Evolutionary conservation across 2,888 invertebrate species (phyloP), one percentile per base, ranked within the genome.

Genomic region (Dimorphilus gyrociliatus): DNA sequence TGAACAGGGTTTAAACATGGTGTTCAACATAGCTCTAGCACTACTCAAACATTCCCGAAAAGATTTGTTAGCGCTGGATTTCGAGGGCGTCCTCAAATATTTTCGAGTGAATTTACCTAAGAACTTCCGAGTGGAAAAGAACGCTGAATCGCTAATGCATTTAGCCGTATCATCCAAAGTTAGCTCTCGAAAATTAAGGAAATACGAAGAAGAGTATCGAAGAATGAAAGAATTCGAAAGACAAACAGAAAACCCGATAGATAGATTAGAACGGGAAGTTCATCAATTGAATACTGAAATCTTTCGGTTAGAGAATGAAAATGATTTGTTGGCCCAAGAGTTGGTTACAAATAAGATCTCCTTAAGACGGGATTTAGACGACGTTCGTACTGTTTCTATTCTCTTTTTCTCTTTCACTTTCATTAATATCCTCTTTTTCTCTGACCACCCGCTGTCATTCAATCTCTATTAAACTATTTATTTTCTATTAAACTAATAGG

Each of bases 91-190:
- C 35, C 70, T 97, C 43, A 97, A 94, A 62, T 97, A 92, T 67
- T 94, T 99, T 61, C 76, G 97, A 37, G 92, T 97, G 2, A 81
- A 82, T 10, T 69, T 99, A 45, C 97, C 97, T 23, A 90, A 97
- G 66, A 84, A 82, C 53, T 94, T 88, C 57, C 76, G 92, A 30
- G 79, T 78, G 10, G 84, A 90, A 54, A 82, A 82, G 49, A 73
- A 79, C 10, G 81, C 92, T 0, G 74, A 78, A 26, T 77, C 81
- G 42, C 72, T 97, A 6, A 78, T 97, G 65, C 81, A 81, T 58
- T 69, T 78, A 41, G 90, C 94, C 3, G 81, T 85, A 55, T 76
- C 76, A 46, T 73, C 85, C 32, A 90, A 88, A 65, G 78, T 92
- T 19, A 61, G 53, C 17, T 48, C 50, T 33, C 88, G 86, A 62